Conservation (phyloP, 2,113 vertebrate species). For the Cyphomyrus plagiostoma region DNA sequence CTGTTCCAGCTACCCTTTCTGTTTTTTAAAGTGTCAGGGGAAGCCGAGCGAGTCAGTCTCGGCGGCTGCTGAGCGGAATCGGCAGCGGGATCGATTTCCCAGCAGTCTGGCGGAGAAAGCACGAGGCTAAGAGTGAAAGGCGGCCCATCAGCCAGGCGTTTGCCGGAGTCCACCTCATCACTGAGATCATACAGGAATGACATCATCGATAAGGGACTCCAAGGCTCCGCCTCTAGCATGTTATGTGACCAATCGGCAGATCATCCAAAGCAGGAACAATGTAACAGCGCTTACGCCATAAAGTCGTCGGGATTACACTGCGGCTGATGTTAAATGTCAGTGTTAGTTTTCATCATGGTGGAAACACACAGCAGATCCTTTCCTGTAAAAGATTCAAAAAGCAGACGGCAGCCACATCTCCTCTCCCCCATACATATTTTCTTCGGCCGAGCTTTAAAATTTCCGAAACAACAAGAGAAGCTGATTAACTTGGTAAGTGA, state of each 20-base stretch:
- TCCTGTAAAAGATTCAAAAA: neutral
- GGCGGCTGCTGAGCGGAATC: neutral
- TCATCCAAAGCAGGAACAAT: neutral
- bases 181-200: neutral
- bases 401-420: neutral
- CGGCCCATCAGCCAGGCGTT: neutral
- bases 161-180: neutral
- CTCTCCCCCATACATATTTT: neutral
- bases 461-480: neutral
- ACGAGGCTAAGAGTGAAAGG: neutral
- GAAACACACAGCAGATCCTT: neutral
- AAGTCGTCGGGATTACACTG: neutral
- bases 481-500: neutral
- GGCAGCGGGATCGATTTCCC: neutral
- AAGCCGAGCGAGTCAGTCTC: neutral
- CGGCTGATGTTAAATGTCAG: neutral
- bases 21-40: neutral
- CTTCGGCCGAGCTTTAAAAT: neutral
- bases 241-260: neutral
- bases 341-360: neutral
- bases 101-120: neutral
- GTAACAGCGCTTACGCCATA: neutral
- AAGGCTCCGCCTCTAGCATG: neutral
- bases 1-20: neutral
- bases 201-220: neutral